Percentiles rank a stretch among this genome's conserved stretches.
Evolutionary conservation across 2,113 vertebrate genomes (phyloP).

Genomic region (Nicator chloris): DNA sequence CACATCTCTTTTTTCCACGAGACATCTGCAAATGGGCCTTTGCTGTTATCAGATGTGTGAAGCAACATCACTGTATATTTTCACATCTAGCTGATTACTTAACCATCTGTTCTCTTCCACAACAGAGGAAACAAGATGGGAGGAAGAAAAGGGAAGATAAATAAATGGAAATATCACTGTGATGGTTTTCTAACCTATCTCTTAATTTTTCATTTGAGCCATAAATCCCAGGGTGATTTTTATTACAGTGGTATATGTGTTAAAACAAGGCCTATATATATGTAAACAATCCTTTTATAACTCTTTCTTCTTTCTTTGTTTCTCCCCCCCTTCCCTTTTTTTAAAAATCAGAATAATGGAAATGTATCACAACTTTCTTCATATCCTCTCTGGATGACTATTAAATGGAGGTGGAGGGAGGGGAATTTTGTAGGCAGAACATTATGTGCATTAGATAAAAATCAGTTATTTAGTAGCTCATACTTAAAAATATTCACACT

Average conservation of each 20-base stretch:
- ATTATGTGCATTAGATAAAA: neutral
- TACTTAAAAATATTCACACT: conserved; percentile 32
- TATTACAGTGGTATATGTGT: neutral
- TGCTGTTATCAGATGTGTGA: conserved; percentile 47
- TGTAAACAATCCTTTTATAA: neutral
- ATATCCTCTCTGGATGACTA: neutral
- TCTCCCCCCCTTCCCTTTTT: neutral
- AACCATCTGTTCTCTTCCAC: conserved; percentile 41
- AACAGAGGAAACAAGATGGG: neutral
- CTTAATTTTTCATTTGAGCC: conserved; percentile 26
- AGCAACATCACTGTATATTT: conserved; percentile 25
- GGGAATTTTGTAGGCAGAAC: conserved; percentile 19
- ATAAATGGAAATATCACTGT: neutral
- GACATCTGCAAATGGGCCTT: neutral
- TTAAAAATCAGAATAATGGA: neutral
- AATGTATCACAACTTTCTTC: neutral
- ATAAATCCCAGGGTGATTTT: neutral
- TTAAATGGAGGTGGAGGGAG: neutral
- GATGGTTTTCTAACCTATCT: neutral
- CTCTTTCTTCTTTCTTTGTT: neutral
- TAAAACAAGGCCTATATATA: neutral
- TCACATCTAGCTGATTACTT: conserved; percentile 52
- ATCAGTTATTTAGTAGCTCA: neutral
- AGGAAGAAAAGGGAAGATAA: neutral
- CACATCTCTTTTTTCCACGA: neutral